Conservation (phyloP, 2,888 invertebrate genomes). For the Epinotia brunnichana region DNA sequence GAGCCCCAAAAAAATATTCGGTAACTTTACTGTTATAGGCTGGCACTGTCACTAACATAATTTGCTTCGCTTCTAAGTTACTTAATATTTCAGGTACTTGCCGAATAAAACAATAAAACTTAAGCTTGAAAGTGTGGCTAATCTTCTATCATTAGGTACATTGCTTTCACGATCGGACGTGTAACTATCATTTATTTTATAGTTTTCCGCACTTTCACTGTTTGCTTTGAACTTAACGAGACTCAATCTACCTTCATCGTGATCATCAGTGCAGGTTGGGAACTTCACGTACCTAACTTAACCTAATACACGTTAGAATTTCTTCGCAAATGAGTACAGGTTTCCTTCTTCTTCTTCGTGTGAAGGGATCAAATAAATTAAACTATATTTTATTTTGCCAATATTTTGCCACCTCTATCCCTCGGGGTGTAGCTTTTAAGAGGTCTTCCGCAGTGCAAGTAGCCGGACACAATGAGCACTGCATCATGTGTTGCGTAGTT, state of each 20-base stretch:
- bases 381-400: too few species aligned
- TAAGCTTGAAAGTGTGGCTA: constrained; percentile 47
- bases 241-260: constrained; percentile 12
- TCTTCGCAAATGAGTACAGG: too few species aligned
- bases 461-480: too few species aligned
- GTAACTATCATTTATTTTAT: constrained; percentile 54
- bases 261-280: neutral
- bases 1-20: neutral
- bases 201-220: constrained; percentile 68
- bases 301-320: too few species aligned
- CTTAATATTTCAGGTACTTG: constrained; percentile 30
- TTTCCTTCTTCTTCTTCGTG: too few species aligned
- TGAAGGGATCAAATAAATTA: too few species aligned
- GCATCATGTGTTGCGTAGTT: too few species aligned
- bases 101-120: constrained; percentile 36
- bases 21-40: constrained; percentile 19
- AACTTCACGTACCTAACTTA: too few species aligned
- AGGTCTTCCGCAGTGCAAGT: too few species aligned
- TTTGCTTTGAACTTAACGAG: constrained; percentile 44
- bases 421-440: too few species aligned
- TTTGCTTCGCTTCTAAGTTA: constrained; percentile 33
- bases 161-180: constrained; percentile 67
- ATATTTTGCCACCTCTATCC: too few species aligned
- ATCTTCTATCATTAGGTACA: constrained; percentile 53
- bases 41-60: constrained; percentile 32